A percentile compares a stretch with the other conserved stretches of the same genome.
Evolutionary conservation across 2,888 invertebrate species (phyloP).

Genomic region (Antheraea yamamai): DNA sequence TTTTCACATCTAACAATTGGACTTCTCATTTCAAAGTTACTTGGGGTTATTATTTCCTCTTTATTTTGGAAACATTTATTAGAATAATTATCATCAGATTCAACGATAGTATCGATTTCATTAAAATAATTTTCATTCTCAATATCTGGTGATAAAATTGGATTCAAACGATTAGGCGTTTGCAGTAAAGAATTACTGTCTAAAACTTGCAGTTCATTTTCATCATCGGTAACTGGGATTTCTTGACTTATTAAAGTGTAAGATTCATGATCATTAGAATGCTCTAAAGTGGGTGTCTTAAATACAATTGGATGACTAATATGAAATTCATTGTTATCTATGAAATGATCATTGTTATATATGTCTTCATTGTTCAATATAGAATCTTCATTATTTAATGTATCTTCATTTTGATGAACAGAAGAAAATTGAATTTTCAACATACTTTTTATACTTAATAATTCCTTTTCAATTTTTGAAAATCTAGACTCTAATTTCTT

Average conservation of each 20-base stretch:
- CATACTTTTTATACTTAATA: conserved; percentile 40
- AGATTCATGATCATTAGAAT: not conserved
- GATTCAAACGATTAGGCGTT: not conserved
- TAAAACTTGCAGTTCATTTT: not conserved
- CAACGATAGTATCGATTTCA: not conserved
- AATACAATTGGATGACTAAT: not conserved
- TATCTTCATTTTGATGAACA: not conserved
- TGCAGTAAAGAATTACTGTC: not conserved
- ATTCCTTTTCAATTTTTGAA: conserved; percentile 38
- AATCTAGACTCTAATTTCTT: conserved; percentile 37
- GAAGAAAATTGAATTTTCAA: conserved; percentile 27
- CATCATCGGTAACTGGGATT: not conserved
- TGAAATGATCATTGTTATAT: not conserved
- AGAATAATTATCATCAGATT: not conserved
- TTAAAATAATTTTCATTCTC: not conserved
- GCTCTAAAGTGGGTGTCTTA: not conserved
- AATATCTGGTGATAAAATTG: not conserved
- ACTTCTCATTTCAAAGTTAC: not conserved
- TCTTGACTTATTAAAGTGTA: not conserved
- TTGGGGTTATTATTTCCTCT: not conserved
- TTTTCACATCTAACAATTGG: conserved; percentile 10
- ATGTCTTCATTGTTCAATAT: not conserved
- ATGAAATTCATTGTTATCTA: not conserved
- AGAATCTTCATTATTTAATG: too few species aligned
- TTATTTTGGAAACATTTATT: conserved; percentile 1